phyloP scores from a whole-genome alignment of 1,140 invertebrate genomes.

The Drosophila murphyi region DNA sequence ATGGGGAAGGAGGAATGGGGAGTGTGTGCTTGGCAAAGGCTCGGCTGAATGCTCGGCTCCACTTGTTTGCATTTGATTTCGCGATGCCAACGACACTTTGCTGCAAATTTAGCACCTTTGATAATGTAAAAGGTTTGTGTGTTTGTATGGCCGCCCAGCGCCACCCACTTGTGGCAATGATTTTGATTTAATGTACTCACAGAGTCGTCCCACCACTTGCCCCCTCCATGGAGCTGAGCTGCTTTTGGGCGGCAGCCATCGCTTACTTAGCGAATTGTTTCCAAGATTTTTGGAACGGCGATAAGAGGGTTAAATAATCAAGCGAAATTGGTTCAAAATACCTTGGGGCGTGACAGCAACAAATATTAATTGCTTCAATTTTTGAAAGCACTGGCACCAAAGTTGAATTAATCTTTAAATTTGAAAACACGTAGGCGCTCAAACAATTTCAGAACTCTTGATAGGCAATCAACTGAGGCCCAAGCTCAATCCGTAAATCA shows the following conservation, averaged over 20 bases:
- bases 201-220: conserved; percentile 6
- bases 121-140: conserved; percentile 78
- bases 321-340: conserved; percentile 62
- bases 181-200: conserved; percentile 55
- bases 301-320: conserved; percentile 37
- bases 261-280: conserved; percentile 38
- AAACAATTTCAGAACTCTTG: conserved; percentile 9
- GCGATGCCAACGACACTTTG: conserved; percentile 71
- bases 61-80: conserved; percentile 78
- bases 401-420: conserved; percentile 64
- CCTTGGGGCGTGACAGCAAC: conserved; percentile 43
- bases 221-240: not conserved
- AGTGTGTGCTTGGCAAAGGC: conserved; percentile 24
- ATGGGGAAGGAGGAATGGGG: too few species aligned
- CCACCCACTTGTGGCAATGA: conserved; percentile 14
- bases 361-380: conserved; percentile 66
- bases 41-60: conserved; percentile 23
- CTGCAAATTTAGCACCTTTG: conserved; percentile 75
- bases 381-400: conserved; percentile 36
- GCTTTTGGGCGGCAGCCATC: not conserved
- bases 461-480: conserved; percentile 43
- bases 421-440: conserved; percentile 13
- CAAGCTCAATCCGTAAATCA: conserved; percentile 52
- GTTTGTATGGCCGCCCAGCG: conserved; percentile 57
- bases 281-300: conserved; percentile 23